Conservation (phyloP, 2,797 vertebrate genomes). For the Orestias chungarensis region DNA sequence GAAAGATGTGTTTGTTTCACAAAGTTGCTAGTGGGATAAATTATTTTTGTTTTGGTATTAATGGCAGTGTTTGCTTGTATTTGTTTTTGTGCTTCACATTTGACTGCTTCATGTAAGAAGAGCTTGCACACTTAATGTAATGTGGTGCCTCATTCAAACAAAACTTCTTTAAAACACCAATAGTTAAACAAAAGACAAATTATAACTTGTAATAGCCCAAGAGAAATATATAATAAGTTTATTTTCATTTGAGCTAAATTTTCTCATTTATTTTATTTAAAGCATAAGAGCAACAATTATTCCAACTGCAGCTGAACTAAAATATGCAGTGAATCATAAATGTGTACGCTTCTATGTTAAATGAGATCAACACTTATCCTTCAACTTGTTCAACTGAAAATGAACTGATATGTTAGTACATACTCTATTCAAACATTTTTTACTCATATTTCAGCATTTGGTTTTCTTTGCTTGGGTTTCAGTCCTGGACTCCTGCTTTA, state of each 20-base stretch:
- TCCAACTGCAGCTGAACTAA: background rate
- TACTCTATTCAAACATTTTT: background rate
- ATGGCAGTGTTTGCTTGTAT: conserved; percentile 26
- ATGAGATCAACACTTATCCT: background rate
- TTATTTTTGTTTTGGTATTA: conserved; percentile 20
- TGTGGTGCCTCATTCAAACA: conserved; percentile 15
- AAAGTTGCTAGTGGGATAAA: conserved; percentile 10
- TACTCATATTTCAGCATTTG: background rate
- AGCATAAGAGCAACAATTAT: background rate
- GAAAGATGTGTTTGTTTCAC: conserved; percentile 2
- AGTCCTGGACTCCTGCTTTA: background rate
- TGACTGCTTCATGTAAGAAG: conserved; percentile 16
- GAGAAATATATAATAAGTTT: too few species aligned
- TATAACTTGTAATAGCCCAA: too few species aligned
- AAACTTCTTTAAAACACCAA: background rate
- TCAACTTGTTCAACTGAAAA: background rate
- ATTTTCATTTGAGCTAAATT: background rate
- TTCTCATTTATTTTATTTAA: background rate
- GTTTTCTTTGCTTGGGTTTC: background rate
- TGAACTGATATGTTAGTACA: background rate
- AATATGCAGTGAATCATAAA: background rate
- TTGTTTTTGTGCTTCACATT: conserved; percentile 20
- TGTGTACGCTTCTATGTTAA: background rate
- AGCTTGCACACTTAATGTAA: background rate
- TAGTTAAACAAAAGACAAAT: background rate